phyloP scores from a whole-genome alignment of 2,888 invertebrate genomes.

The Caenorhabditis sp. region DNA sequence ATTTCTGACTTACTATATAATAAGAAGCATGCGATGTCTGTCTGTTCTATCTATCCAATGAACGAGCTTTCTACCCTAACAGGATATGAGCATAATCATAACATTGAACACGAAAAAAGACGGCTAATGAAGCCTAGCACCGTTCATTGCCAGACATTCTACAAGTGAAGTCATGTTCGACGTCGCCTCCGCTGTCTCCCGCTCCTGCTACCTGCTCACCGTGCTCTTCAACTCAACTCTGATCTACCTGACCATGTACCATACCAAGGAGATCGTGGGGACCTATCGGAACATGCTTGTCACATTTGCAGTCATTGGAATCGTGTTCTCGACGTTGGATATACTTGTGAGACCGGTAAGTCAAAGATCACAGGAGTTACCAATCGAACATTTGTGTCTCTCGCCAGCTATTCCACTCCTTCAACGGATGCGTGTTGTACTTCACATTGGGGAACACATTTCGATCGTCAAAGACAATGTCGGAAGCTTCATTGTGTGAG shows the following conservation, averaged over 20 bases:
- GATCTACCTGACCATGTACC: constrained; percentile 13
- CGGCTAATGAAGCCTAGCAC: too few species aligned
- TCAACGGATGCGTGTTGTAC: constrained; percentile 19
- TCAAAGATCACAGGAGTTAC: too few species aligned
- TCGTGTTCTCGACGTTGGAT: constrained; percentile 15
- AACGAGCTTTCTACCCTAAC: too few species aligned
- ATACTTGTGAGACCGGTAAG: constrained; percentile 22
- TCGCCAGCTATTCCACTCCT: constrained; percentile 16
- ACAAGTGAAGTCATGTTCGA: neutral
- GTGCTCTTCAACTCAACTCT: constrained; percentile 16
- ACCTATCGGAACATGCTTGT: constrained; percentile 23
- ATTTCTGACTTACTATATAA: too few species aligned
- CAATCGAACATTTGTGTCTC: neutral
- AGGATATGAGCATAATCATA: too few species aligned
- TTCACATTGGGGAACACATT: constrained; percentile 28
- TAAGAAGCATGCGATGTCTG: too few species aligned
- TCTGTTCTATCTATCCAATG: too few species aligned
- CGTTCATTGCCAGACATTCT: too few species aligned
- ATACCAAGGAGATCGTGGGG: constrained; percentile 9
- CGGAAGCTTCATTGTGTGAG: constrained; percentile 9
- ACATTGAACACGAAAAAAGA: too few species aligned
- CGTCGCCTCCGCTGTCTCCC: neutral
- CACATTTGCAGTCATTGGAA: constrained; percentile 6
- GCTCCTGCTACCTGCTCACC: constrained; percentile 6
- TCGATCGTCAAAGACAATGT: neutral